These are phyloP conservation scores for Ophiodon elongatus DNA, from an alignment of 2,113 vertebrate species.

Conservation along the genomic window DNA sequence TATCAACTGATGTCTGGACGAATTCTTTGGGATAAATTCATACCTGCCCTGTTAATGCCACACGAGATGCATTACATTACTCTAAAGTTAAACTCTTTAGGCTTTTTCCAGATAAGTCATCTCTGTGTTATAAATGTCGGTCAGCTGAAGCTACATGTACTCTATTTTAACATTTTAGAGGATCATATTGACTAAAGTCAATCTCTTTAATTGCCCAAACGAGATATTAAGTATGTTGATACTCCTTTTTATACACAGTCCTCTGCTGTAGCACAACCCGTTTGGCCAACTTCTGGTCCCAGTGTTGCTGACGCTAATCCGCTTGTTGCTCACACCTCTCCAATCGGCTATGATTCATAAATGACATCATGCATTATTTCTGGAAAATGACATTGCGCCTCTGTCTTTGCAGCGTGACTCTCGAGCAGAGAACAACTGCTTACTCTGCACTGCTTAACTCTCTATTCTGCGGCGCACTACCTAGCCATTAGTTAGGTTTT, in stretches of 20 bases:
- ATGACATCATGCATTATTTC: conserved; percentile 41
- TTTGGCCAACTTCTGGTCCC: not conserved
- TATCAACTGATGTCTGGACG: not conserved
- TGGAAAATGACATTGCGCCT: conserved; percentile 7
- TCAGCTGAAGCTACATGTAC: not conserved
- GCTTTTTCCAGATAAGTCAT: not conserved
- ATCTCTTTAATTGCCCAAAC: not conserved
- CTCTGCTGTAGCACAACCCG: not conserved
- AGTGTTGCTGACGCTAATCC: conserved; percentile 28
- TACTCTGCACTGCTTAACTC: conserved; percentile 4
- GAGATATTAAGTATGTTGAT: not conserved
- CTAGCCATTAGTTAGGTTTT: conserved; percentile 31
- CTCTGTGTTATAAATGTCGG: not conserved
- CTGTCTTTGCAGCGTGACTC: conserved; percentile 25
- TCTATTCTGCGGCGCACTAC: conserved; percentile 11
- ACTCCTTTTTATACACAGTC: not conserved
- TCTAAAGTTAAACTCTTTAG: not conserved
- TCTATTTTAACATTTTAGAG: not conserved
- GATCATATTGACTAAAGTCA: not conserved
- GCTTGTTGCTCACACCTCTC: conserved; percentile 9
- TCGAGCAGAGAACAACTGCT: conserved; percentile 9
- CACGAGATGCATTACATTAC: not conserved
- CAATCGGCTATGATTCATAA: conserved; percentile 56
- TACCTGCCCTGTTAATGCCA: not conserved
- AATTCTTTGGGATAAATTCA: not conserved